These are phyloP conservation scores for Eueides isabella DNA, from an alignment of 1,140 invertebrate genomes.

Conservation along the genomic window DNA sequence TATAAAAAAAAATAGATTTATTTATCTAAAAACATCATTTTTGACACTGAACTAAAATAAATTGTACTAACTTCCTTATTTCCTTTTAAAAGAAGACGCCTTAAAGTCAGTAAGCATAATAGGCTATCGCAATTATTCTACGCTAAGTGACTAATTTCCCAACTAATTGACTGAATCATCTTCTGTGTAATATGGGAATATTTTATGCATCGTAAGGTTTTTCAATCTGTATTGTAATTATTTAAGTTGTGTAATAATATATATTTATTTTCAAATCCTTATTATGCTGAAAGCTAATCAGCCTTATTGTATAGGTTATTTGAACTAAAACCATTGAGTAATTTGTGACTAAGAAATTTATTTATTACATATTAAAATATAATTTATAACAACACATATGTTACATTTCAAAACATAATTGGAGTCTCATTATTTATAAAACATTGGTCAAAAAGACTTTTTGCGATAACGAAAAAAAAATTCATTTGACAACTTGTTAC, in stretches of 20 bases:
- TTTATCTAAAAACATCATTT: too few species aligned
- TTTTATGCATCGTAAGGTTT: not conserved
- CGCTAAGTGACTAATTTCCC: not conserved
- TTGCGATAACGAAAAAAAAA: conserved; percentile 4
- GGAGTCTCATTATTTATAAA: not conserved
- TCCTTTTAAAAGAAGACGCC: not conserved
- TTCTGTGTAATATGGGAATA: not conserved
- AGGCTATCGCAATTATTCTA: not conserved
- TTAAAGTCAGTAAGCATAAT: not conserved
- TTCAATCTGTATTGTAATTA: not conserved
- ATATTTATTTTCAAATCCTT: not conserved
- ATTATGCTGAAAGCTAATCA: not conserved
- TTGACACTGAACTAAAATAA: too few species aligned
- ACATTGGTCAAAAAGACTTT: conserved; percentile 11
- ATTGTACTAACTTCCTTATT: too few species aligned
- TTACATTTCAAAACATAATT: conserved; percentile 3
- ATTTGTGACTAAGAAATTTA: conserved; percentile 19
- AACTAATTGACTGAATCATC: conserved; percentile 7
- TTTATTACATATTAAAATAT: conserved; percentile 10
- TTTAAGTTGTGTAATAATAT: not conserved
- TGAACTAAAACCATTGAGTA: conserved; percentile 1
- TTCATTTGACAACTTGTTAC: not conserved
- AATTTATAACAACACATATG: conserved; percentile 2
- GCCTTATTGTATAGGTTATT: not conserved
- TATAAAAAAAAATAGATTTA: not conserved